Conservation (phyloP, 2,888 invertebrate genomes). For the Atherix ibis region DNA sequence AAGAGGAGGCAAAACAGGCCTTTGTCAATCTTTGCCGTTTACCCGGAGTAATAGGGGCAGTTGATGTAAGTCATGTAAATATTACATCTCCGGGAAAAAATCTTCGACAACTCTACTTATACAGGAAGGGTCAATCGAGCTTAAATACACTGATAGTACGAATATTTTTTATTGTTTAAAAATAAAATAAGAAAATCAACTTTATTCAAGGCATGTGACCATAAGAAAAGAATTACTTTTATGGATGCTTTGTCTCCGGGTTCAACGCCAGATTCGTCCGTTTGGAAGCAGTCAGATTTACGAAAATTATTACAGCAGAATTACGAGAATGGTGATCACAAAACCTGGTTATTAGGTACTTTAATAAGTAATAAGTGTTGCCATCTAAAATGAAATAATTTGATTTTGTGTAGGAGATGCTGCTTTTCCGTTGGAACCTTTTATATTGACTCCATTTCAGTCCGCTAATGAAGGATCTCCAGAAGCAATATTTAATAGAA, state of each 20-base stretch:
- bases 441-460: neutral
- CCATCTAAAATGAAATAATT: neutral
- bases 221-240: neutral
- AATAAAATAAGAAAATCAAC: too few species aligned
- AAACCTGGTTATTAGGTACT: neutral
- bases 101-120: too few species aligned
- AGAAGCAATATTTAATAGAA: neutral
- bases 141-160: too few species aligned
- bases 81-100: too few species aligned
- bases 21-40: too few species aligned
- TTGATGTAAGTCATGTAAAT: too few species aligned
- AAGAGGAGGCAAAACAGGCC: too few species aligned
- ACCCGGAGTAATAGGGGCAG: too few species aligned
- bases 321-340: neutral
- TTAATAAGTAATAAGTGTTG: neutral
- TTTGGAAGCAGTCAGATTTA: neutral
- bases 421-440: neutral
- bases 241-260: neutral
- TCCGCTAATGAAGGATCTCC: neutral
- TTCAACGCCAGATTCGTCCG: neutral
- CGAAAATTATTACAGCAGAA: neutral
- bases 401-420: neutral
- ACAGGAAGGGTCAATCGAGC: too few species aligned
- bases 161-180: too few species aligned
- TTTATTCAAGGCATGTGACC: too few species aligned